Evolutionary conservation across 1,140 invertebrate genomes (phyloP).

Genomic region (Drosophila navojoa): DNA sequence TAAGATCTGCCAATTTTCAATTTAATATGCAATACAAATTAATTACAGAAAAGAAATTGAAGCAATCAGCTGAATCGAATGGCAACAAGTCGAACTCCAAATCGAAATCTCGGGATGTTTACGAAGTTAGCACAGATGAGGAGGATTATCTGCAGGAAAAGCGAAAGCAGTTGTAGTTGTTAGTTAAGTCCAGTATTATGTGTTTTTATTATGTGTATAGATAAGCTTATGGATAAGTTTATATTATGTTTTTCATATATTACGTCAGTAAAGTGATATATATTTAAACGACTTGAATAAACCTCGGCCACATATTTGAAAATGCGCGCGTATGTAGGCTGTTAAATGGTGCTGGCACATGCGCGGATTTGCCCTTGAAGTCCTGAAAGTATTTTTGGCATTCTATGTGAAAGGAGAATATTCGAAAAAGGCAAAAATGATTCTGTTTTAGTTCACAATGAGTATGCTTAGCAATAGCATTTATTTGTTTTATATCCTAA

Average conservation of each 20-base stretch:
- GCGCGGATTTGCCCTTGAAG: neutral
- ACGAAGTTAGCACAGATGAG: constrained; percentile 69
- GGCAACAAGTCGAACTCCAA: neutral
- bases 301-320: too few species aligned
- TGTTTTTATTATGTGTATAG: constrained; percentile 4
- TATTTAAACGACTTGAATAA: constrained; percentile 1
- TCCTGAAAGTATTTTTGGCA: neutral
- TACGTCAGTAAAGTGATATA: constrained; percentile 7
- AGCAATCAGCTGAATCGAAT: constrained; percentile 7
- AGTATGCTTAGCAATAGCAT: too few species aligned
- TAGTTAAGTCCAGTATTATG: neutral
- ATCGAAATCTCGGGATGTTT: constrained; percentile 41
- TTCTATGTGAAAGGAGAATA: neutral
- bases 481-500: too few species aligned
- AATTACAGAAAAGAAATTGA: constrained; percentile 42
- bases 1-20: neutral
- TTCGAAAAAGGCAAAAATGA: neutral
- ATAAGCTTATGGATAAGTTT: neutral
- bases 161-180: constrained; percentile 16
- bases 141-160: constrained; percentile 65
- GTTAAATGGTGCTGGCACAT: too few species aligned
- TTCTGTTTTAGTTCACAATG: neutral
- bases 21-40: neutral
- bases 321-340: too few species aligned
- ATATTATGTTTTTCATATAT: constrained; percentile 1